These are phyloP conservation scores for Papilio dardanus DNA, from an alignment of 1,140 invertebrate species.

Conservation along the genomic window DNA sequence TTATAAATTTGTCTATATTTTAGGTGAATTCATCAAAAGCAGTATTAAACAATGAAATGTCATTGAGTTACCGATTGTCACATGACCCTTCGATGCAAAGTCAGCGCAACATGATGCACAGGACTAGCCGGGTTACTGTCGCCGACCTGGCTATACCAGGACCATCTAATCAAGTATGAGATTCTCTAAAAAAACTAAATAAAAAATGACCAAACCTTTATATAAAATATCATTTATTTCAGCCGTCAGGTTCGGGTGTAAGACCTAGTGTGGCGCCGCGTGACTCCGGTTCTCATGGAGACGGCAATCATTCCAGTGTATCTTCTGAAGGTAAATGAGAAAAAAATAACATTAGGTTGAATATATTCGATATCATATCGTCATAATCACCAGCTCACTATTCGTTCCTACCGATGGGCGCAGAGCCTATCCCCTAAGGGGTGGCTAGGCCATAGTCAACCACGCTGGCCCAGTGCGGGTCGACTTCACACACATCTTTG, in stretches of 20 bases:
- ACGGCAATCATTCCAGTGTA: constrained; percentile 95
- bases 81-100: constrained; percentile 60
- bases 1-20: constrained; percentile 40
- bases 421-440: too few species aligned
- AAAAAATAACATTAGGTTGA: too few species aligned
- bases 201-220: background rate
- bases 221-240: constrained; percentile 33
- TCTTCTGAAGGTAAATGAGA: constrained; percentile 89
- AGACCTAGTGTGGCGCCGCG: constrained; percentile 52
- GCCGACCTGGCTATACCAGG: constrained; percentile 68
- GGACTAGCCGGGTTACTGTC: constrained; percentile 57
- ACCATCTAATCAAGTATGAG: constrained; percentile 63
- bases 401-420: too few species aligned
- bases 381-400: too few species aligned
- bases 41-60: constrained; percentile 87
- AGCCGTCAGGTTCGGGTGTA: constrained; percentile 64
- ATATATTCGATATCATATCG: too few species aligned
- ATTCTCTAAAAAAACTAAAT: background rate
- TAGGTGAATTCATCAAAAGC: constrained; percentile 91
- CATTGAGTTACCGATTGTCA: constrained; percentile 75
- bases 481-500: too few species aligned
- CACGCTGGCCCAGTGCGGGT: too few species aligned
- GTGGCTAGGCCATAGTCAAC: too few species aligned
- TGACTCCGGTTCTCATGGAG: constrained; percentile 71
- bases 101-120: constrained; percentile 59